A percentile compares a stretch with the other conserved stretches of the same genome.
These are phyloP conservation scores for Neodiprion fabricii DNA, from an alignment of 1,140 invertebrate species.

Conservation along the genomic window DNA sequence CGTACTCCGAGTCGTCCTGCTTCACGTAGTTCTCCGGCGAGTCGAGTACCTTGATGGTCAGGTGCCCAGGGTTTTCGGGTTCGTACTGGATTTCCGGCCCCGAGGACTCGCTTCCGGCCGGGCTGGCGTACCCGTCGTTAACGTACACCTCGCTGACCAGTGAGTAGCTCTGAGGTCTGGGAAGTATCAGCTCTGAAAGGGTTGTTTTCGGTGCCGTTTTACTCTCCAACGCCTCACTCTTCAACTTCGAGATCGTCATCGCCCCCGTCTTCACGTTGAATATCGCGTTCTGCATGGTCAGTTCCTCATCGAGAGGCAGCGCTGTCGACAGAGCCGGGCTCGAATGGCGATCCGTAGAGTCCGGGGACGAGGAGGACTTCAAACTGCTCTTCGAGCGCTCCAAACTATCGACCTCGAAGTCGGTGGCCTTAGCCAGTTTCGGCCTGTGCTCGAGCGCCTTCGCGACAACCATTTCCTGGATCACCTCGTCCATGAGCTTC, in stretches of 20 bases:
- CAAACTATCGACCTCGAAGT: constrained; percentile 82
- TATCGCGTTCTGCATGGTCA: constrained; percentile 77
- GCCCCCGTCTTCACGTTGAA: constrained; percentile 65
- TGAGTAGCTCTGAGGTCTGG: constrained; percentile 65
- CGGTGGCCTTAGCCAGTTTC: constrained; percentile 29
- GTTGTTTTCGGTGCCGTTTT: constrained; percentile 50
- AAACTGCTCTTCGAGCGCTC: constrained; percentile 66
- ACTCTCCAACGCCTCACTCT: constrained; percentile 58
- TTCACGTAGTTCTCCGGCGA: constrained; percentile 73
- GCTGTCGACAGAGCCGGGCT: constrained; percentile 73
- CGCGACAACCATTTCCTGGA: constrained; percentile 60
- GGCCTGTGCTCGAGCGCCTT: constrained; percentile 52
- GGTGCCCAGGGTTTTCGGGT: constrained; percentile 71
- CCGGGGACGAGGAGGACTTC: constrained; percentile 67
- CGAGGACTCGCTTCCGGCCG: constrained; percentile 69
- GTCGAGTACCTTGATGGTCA: constrained; percentile 82
- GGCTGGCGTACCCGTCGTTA: constrained; percentile 76
- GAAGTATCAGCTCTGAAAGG: constrained; percentile 62
- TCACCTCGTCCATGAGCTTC: constrained; percentile 62
- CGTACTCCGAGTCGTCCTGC: constrained; percentile 78
- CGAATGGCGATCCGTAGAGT: constrained; percentile 65
- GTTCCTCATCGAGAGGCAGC: constrained; percentile 77
- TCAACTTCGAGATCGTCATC: constrained; percentile 62
- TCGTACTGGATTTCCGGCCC: constrained; percentile 65
- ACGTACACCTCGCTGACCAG: constrained; percentile 80